Base-by-base conservation (phyloP, 1,140 invertebrate species). In the Dolichoris vasculosae region DNA sequence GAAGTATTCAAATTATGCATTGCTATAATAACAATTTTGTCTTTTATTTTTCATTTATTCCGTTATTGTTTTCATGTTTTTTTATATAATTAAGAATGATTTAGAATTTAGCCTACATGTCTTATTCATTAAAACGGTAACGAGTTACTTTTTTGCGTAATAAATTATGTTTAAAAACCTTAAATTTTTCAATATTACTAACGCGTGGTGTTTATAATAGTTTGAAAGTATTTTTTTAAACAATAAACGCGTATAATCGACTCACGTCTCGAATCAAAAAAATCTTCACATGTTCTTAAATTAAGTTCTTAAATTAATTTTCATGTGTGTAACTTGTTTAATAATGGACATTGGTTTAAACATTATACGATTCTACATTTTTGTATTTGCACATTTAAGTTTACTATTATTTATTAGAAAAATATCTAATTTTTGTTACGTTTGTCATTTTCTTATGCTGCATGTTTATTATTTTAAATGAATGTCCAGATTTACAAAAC, bases 301-400 rank as follows among this genome's bases (percentile, higher is more conserved):
- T n/a, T n/a, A n/a, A n/a, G 4, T 43, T 64, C 59, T 80, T 63
- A 17, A 63, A 23, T 40, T 79, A 23, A 79, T 78, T 63, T 78
- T 0, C 6, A 38, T 26, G 20, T 55, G n/a, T 73, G 9, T 73
- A 20, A 23, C 35, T 73, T 20, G n/a, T 82, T 55, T 20, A 75
- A n/a, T n/a, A 35, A 55, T 82, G 81, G 48, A 82, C 81, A 82
- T 82, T 82, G 23, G 48, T 82, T 82, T 82, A 73, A 55, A 40
- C 13, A 32, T 26, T 79, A 55, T 63, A 81, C 63, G 63, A 69
- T 69, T 69, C 67, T 48, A 20, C 23, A 43, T 17, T 81, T 69
- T 32, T 80, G 3, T 8, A 38, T 64, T 67, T 67, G 32, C 71
- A 30, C n/a, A 59, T 38, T 69, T 23, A 38, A n/a, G 23, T 71